These are phyloP conservation scores for Spinus olivaceus DNA, from an alignment of 2,797 vertebrate species.

Conservation along the genomic window DNA sequence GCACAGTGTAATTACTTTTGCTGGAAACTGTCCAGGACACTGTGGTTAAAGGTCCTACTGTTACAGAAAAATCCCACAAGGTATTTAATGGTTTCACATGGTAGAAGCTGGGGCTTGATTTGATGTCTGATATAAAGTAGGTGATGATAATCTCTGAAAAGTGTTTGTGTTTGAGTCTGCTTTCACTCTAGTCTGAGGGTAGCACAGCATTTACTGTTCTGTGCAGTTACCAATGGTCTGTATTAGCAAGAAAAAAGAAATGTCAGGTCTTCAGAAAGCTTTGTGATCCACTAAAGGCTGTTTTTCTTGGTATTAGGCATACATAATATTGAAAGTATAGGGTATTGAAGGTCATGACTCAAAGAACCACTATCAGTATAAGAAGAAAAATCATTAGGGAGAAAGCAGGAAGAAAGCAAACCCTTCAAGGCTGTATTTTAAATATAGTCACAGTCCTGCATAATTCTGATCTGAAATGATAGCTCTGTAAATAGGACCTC, in stretches of 20 bases:
- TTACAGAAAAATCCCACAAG: neutral
- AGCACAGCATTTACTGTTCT: neutral
- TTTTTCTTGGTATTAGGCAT: neutral
- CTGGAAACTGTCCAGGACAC: constrained; percentile 39
- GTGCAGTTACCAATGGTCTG: neutral
- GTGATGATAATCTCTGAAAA: neutral
- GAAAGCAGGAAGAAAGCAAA: neutral
- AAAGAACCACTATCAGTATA: neutral
- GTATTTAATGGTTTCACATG: neutral
- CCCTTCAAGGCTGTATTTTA: neutral
- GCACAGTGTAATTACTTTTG: constrained; percentile 20
- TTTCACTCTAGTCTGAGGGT: neutral
- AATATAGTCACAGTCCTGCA: neutral
- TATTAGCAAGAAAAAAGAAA: neutral
- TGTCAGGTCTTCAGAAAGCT: neutral
- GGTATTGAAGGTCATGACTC: neutral
- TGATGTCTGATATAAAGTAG: neutral
- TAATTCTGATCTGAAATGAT: neutral
- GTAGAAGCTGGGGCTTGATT: neutral
- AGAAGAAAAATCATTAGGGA: neutral
- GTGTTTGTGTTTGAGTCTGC: neutral
- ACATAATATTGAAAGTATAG: neutral
- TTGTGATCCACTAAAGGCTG: neutral
- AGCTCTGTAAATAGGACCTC: neutral
- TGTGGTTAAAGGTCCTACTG: neutral